phyloP scores from a whole-genome alignment of 2,797 vertebrate species.

The Molothrus ater region DNA sequence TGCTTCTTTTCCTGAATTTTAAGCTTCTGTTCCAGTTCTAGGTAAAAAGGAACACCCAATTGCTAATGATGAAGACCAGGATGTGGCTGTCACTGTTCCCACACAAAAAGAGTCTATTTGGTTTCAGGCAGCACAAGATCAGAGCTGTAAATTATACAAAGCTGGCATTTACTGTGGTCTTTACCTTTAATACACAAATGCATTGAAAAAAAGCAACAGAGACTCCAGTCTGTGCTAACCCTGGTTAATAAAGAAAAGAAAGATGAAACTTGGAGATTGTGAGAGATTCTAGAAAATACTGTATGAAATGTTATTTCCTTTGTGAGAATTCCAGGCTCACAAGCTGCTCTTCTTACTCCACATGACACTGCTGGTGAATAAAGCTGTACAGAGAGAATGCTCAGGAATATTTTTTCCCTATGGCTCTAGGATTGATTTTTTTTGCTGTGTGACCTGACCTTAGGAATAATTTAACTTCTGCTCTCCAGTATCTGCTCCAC shows the following conservation, averaged over 20 bases:
- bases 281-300: neutral
- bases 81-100: neutral
- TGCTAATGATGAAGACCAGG: neutral
- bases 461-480: neutral
- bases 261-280: neutral
- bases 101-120: neutral
- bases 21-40: neutral
- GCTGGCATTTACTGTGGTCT: neutral
- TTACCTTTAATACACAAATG: neutral
- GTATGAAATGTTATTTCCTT: neutral
- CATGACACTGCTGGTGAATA: neutral
- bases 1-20: neutral
- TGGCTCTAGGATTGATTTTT: neutral
- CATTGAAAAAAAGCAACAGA: neutral
- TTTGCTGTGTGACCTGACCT: neutral
- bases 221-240: neutral
- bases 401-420: neutral
- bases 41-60: neutral
- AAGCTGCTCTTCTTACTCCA: neutral
- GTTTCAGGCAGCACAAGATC: neutral
- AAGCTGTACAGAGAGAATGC: neutral
- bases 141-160: neutral
- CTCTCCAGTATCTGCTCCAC: neutral
- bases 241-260: neutral
- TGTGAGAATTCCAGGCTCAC: neutral